Evolutionary conservation across 2,113 vertebrate genomes (phyloP), one percentile per base, ranked within the genome.

Genomic region (Bufo bufo): DNA sequence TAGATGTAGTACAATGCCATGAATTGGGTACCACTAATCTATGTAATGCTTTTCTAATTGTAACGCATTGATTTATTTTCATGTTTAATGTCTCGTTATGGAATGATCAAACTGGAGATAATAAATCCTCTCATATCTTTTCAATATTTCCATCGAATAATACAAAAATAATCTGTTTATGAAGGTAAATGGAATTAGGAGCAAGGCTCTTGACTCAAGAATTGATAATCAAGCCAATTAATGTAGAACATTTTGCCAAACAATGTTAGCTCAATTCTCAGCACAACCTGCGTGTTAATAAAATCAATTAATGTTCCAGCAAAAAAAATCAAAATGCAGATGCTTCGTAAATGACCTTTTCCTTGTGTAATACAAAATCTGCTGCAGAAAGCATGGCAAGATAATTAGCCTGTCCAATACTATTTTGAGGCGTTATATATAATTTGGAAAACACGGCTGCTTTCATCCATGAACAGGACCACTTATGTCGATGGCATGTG

Each of bases 211-310:
- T 45, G 78, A 81, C 59, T 59, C 33, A 43, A 45, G 56, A 45
- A 45, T 33, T 81, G 54, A 58, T 58, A 59, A 59, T 81, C 3
- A 45, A 45, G 56, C n/a, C 56, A 80, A 33, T 80, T 80, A 54
- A n/a, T 54, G 75, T 77, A 52, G 13, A 80, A 23, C n/a, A 54
- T 17, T n/a, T 78, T 79, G 52, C 58, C 77, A 79, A 80, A 59
- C 13, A 59, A 52, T 14, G 12, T 3, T 6, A 16, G 12, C 12
- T 79, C 16, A 79, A 79, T 79, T 33, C 77, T 7, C 13, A 43
- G 23, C 78, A 80, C 23, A 59, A 6, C 1, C 54, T 58, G 50
- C 52, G 43, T 79, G n/a, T 6, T 47, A n/a, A 79, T 80, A 54
- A 4, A 59, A 80, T 80, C n/a, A 59, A 59, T 77, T 8, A 19